A percentile compares a stretch with the other conserved stretches of the same genome.
Evolutionary conservation across 1,140 invertebrate genomes (phyloP).

Genomic region (Leptinotarsa undecemlineata): DNA sequence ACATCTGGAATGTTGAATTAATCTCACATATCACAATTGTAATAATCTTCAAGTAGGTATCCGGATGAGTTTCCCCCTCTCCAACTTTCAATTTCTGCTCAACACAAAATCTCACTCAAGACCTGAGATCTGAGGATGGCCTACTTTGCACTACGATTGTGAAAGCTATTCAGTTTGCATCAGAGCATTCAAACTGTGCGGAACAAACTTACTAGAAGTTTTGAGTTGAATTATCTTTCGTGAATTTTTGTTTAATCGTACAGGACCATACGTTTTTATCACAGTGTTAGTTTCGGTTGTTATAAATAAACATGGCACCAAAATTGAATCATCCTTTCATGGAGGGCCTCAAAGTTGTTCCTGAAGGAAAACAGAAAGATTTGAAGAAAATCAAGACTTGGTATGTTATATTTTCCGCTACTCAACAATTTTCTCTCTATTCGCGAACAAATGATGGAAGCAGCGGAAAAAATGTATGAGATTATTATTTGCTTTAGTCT

Average conservation of each 20-base stretch:
- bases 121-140: not conserved
- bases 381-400: conserved; percentile 47
- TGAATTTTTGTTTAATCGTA: not conserved
- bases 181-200: conserved; percentile 1
- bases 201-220: not conserved
- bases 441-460: too few species aligned
- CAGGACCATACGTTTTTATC: not conserved
- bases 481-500: too few species aligned
- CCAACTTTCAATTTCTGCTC: conserved; percentile 13
- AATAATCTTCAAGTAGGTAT: too few species aligned
- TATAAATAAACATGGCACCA: not conserved
- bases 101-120: not conserved
- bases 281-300: not conserved
- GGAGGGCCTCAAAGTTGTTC: conserved; percentile 44
- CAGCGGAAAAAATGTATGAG: too few species aligned
- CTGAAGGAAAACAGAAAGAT: conserved; percentile 47
- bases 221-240: not conserved
- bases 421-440: too few species aligned
- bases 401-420: conserved; percentile 28
- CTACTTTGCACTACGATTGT: not conserved
- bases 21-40: too few species aligned
- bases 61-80: not conserved
- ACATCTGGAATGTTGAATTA: too few species aligned
- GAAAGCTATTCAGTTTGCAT: not conserved
- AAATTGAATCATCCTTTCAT: conserved; percentile 45